Evolutionary conservation across 37 sponge, comb jelly and placozoan species (phyloP).

Genomic region (Spongilla lacustris): DNA sequence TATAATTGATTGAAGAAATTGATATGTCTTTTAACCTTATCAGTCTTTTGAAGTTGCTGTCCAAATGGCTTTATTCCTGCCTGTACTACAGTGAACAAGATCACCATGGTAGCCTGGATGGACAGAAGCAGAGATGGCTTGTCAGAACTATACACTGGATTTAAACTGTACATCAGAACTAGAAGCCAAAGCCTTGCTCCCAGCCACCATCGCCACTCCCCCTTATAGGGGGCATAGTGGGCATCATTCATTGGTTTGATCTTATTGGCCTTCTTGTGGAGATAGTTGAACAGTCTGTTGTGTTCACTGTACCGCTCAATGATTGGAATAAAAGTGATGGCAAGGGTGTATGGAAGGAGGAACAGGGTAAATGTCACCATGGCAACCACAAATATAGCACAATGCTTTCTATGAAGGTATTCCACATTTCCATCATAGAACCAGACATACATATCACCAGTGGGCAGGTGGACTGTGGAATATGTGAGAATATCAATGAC

Average conservation of each 20-base stretch:
- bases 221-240: slow-evolving; percentile 27
- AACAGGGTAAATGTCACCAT: background rate
- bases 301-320: background rate
- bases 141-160: background rate
- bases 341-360: slow-evolving; percentile 10
- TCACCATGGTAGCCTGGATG: too few relatives aligned
- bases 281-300: too few relatives aligned
- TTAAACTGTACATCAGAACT: background rate
- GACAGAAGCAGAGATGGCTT: background rate
- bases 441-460: slow-evolving; percentile 1
- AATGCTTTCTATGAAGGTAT: background rate
- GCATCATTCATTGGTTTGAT: slow-evolving; percentile 10
- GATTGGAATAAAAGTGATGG: background rate
- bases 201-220: slow-evolving; percentile 23
- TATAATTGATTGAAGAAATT: too few relatives aligned
- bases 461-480: background rate
- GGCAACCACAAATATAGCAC: background rate
- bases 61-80: too few relatives aligned
- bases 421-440: slow-evolving; percentile 7
- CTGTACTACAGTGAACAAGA: too few relatives aligned
- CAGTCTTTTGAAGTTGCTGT: too few relatives aligned
- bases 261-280: background rate
- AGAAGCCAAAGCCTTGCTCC: slow-evolving; percentile 17
- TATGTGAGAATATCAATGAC: background rate
- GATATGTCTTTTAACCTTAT: too few relatives aligned